Evolutionary conservation across 2,113 vertebrate species (phyloP), one percentile per base, ranked within the genome.

Genomic region (Anguilla rostrata): DNA sequence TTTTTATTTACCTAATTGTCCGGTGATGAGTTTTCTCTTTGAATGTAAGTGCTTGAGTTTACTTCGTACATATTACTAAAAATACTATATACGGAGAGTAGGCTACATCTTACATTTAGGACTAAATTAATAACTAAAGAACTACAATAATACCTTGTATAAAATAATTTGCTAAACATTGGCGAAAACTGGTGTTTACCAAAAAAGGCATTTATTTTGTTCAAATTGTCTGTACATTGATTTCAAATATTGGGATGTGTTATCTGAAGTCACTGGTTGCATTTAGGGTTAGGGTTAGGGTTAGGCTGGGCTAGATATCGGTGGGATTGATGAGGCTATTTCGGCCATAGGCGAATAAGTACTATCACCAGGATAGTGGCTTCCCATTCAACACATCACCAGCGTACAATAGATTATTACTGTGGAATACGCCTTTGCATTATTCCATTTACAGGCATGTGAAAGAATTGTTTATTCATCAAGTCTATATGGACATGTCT

Each of bases 311-410:
- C 40, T 82, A 46, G 34, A 34, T 34, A 79, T 20, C 46, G 29
- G 16, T 34, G 15, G 84, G 83, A 87, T 84, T 81, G 82, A 87
- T 87, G 86, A 56, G 39, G 39, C 81, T 22, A 79, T 39, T 34
- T 34, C 46, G 66, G 75, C 82, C 39, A 56, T 18, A 57, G 83
- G 39, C 26, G 53, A 26, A 1, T 87, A 84, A 56, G n/a, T 63
- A 84, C 34, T 16, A n/a, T 49, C 18, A 26, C 60, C 60, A 15
- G 15, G 16, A 41, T 39, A 71, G 49, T 63, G 56, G 57, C 29
- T 9, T 84, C 39, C 34, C 53, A 79, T 41, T 78, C 86, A 78
- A 56, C 81, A 56, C 49, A 78, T 83, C 16, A 34, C 46, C 49
- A 39, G 60, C 20, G 34, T 78, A 71, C 39, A 46, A 43, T 63